Conservation (phyloP, 2,888 invertebrate species). For the Malacosoma neustria region DNA sequence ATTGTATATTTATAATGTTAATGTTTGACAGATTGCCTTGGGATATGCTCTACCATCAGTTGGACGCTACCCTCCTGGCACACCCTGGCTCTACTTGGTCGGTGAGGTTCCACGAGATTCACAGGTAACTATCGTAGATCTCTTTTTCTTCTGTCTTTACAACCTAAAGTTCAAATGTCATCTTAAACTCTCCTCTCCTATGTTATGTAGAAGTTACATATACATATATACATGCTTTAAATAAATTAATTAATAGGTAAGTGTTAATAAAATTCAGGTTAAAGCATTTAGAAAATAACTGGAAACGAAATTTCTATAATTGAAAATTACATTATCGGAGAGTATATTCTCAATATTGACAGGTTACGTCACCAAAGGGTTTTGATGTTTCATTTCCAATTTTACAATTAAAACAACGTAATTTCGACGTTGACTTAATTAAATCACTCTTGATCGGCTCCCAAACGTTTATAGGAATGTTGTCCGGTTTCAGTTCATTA, state of each 20-base stretch:
- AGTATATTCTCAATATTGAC: neutral
- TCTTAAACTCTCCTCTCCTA: too few relatives aligned
- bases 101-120: slow-evolving; percentile 55
- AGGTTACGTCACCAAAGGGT: neutral
- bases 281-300: neutral
- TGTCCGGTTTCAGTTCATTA: slow-evolving; percentile 7
- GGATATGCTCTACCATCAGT: slow-evolving; percentile 68
- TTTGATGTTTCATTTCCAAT: slow-evolving; percentile 5
- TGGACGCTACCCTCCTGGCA: slow-evolving; percentile 55
- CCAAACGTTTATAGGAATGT: neutral
- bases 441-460: neutral
- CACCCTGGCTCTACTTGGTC: slow-evolving; percentile 57
- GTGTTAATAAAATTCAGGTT: slow-evolving; percentile 1
- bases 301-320: neutral
- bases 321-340: neutral
- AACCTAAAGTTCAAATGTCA: too few relatives aligned
- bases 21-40: slow-evolving; percentile 40
- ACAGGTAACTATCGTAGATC: slow-evolving; percentile 35
- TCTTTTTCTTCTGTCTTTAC: slow-evolving; percentile 2
- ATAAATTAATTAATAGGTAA: neutral
- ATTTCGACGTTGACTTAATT: neutral
- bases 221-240: too few relatives aligned
- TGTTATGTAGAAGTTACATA: too few relatives aligned
- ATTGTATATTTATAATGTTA: too few relatives aligned
- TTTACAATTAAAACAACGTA: neutral